Base-by-base conservation (phyloP, 2,888 invertebrate genomes). In the Deilephila porcellus region DNA sequence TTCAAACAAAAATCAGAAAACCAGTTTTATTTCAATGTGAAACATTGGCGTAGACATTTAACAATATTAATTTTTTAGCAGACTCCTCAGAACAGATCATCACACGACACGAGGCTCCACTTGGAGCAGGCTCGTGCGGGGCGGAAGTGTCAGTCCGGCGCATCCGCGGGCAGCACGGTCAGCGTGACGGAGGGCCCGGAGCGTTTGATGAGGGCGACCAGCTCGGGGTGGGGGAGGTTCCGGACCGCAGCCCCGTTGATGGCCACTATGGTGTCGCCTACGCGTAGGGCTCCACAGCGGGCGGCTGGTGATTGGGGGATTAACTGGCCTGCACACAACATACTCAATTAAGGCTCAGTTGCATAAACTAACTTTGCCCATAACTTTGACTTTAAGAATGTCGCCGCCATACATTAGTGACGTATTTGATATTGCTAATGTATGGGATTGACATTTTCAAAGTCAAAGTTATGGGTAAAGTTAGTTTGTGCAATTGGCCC, bases 241-340 rank as follows among this genome's bases (percentile, higher is more conserved):
- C 98, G 97, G 80, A 99, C 99, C 84, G 98, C 97, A 73, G 97
- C 97, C 76, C 97, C 97, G 95, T 99, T 99, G 59, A 99, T 99
- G 70, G 99, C 98, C 71, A 99, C 95, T 78, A 99, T 99, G 73
- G 98, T 97, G 95, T 99, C 99, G 0, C 99, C 99, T 7, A 99
- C 98, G 88, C 97, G 97, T 0, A 99, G 95, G 73, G 97, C 96
- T 0, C 98, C 98, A 91, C 99, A 99, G 77, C 98, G 96, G 82
- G 99, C 98, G 0, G 99, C 99, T 0, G 99, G 99, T 80, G 99
- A 99, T 81, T 98, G 97, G 74, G 98, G 98, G 83, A 99, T 98
- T 79, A 99, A 97, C 86, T 99, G 97, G 71, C 99, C 99, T 98
- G 91, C 0, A 88, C 25, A 25, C 25, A 25, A 25, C 25, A 25